Evolutionary conservation across 2,113 vertebrate genomes (phyloP).

Genomic region (Anseranas semipalmata): DNA sequence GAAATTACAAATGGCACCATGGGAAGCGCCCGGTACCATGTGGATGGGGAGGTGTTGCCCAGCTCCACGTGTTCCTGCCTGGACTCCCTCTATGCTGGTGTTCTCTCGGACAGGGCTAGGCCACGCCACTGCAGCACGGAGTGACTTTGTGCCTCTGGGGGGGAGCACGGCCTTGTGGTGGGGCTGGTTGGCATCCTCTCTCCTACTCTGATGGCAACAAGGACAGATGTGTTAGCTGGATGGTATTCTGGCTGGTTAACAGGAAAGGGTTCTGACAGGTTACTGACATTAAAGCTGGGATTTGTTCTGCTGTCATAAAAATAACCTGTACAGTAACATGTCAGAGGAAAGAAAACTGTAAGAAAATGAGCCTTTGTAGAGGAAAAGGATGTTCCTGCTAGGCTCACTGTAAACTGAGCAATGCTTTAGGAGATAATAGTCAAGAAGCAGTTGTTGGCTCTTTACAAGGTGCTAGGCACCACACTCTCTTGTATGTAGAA

Average conservation of each 20-base stretch:
- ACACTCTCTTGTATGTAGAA: not conserved
- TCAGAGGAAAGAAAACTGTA: not conserved
- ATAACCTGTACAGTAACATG: accelerated
- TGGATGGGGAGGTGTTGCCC: not conserved
- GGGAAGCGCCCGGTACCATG: too few species aligned
- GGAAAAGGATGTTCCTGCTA: not conserved
- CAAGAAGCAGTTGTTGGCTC: not conserved
- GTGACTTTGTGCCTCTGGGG: too few species aligned
- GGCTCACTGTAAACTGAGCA: not conserved
- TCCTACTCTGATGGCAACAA: not conserved
- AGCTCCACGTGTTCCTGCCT: not conserved
- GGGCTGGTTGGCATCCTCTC: not conserved
- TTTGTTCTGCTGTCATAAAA: not conserved
- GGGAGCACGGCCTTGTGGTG: not conserved
- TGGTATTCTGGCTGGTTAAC: not conserved
- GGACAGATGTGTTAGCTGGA: not conserved
- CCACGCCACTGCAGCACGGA: too few species aligned
- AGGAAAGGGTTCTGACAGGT: not conserved
- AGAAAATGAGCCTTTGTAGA: not conserved
- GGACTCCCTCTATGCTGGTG: not conserved
- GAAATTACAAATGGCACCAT: too few species aligned
- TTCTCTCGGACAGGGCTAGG: too few species aligned
- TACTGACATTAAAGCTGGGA: not conserved
- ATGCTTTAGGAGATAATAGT: not conserved
- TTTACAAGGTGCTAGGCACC: not conserved